Conservation (phyloP, 2,797 vertebrate genomes). For the Xiphorhynchus erythropygius region DNA sequence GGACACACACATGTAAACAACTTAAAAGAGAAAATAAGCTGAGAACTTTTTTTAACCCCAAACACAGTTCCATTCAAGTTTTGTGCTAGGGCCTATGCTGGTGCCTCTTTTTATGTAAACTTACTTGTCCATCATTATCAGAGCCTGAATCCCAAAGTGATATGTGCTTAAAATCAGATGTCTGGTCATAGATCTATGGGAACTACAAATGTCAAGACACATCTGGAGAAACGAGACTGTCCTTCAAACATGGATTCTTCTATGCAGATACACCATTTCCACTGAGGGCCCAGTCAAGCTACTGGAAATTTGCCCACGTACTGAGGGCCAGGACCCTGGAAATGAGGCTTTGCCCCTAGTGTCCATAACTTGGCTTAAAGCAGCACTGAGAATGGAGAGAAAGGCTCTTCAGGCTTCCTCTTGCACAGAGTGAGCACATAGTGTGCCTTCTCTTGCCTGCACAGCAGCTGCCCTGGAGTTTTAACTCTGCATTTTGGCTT, state of each 20-base stretch:
- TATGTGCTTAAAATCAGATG: not conserved
- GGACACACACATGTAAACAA: not conserved
- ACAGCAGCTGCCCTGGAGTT: not conserved
- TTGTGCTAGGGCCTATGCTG: not conserved
- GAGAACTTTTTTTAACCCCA: not conserved
- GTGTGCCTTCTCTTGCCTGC: not conserved
- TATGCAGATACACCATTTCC: not conserved
- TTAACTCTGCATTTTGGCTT: slow-evolving; percentile 6
- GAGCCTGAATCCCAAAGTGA: not conserved
- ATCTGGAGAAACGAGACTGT: not conserved
- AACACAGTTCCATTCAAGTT: not conserved
- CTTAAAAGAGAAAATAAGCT: not conserved
- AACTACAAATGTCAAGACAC: not conserved
- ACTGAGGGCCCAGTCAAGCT: fast-evolving
- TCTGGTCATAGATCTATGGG: not conserved
- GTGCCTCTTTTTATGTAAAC: not conserved
- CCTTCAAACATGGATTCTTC: not conserved
- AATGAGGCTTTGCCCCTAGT: not conserved
- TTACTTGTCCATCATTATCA: not conserved
- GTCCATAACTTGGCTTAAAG: not conserved
- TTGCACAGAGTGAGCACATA: not conserved
- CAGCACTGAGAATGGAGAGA: not conserved
- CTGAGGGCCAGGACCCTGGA: not conserved
- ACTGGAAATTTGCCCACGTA: not conserved
- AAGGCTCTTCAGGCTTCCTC: not conserved